These are phyloP conservation scores for fruit fly (Drosophila melanogaster) DNA, from an alignment of 1,140 invertebrate genomes.

Conservation along the genomic window Release_6_plus_ISO1_MT NT_033779.5:10987001-10987500, in stretches of 20 bases:
- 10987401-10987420: no score
- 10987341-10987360: not conserved
- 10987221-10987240: not conserved
- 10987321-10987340: conserved; percentile 22
- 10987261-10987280: not conserved
- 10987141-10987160: not conserved
- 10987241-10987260: conserved; percentile 25
- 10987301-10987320: conserved; percentile 37
- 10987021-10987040: not conserved
- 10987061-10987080: no score
- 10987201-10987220: not conserved
- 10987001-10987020: not conserved
- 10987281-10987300: conserved; percentile 5
- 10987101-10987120: not conserved
- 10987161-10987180: not conserved
- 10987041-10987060: not conserved
- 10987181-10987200: not conserved
- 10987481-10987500: no score
- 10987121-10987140: not conserved
- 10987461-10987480: no score
- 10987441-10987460: no score
- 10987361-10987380: not conserved
- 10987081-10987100: not conserved
- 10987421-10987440: no score
- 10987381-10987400: not conserved